A percentile compares a stretch with the other conserved stretches of the same genome.
Conservation (phyloP, 2,113 vertebrate genomes). For the Strigops habroptila region DNA sequence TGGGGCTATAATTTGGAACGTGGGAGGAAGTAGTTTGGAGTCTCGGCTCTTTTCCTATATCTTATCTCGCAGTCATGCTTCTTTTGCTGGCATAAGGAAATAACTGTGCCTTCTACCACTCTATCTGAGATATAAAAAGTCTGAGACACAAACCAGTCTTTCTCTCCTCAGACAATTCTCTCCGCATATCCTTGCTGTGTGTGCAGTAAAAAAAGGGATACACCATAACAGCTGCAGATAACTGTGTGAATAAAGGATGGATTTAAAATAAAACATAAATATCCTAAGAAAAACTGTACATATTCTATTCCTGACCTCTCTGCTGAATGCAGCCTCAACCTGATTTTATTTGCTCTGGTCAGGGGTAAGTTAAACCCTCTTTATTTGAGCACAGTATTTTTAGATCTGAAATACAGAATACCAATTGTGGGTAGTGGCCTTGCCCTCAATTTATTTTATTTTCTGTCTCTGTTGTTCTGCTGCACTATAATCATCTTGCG, state of each 20-base stretch:
- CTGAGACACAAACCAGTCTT: not conserved
- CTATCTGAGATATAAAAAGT: not conserved
- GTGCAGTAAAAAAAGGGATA: not conserved
- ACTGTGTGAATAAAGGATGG: not conserved
- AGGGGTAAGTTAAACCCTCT: not conserved
- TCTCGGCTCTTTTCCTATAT: not conserved
- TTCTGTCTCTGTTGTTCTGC: not conserved
- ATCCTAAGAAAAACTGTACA: too few species aligned
- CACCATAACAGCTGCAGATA: not conserved
- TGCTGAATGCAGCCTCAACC: not conserved
- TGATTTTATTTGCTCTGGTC: not conserved
- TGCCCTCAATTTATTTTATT: conserved; percentile 6
- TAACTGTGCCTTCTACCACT: not conserved
- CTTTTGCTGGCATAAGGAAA: not conserved
- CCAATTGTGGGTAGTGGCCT: not conserved
- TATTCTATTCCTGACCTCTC: not conserved
- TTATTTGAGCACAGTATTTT: not conserved
- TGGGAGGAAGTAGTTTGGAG: not conserved
- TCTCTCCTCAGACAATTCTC: not conserved
- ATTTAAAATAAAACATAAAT: not conserved
- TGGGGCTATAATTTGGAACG: not conserved
- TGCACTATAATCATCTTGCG: not conserved
- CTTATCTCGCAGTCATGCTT: not conserved
- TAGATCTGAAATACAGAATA: not conserved
- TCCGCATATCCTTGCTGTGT: not conserved